phyloP scores from a whole-genome alignment of 2,888 invertebrate genomes.

The Epirrita christyi region DNA sequence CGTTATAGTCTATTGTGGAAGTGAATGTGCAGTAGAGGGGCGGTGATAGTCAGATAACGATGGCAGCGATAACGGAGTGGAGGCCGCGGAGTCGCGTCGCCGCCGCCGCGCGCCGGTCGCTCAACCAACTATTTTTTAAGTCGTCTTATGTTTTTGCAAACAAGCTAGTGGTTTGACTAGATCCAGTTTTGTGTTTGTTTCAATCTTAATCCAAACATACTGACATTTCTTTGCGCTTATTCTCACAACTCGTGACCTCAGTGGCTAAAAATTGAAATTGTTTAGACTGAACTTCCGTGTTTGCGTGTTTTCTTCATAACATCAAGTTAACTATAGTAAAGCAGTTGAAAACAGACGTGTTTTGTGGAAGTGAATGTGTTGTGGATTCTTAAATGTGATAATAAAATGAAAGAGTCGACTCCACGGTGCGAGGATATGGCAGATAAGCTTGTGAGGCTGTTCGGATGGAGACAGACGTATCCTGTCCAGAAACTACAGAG shows the following conservation, averaged over 20 bases:
- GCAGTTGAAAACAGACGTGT: conserved; percentile 2
- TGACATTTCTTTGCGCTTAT: conserved; percentile 1
- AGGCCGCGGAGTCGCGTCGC: conserved; percentile 53
- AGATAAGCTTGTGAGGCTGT: conserved; percentile 90
- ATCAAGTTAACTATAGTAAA: not conserved
- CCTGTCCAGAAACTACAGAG: conserved; percentile 91
- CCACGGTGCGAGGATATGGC: conserved; percentile 91
- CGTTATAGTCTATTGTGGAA: conserved; percentile 41
- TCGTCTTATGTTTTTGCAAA: conserved; percentile 26
- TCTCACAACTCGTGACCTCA: not conserved
- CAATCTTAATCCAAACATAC: conserved; percentile 13
- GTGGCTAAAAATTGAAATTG: not conserved
- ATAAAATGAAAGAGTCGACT: conserved; percentile 85
- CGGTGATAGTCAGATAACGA: conserved; percentile 73
- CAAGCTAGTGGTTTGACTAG: conserved; percentile 17
- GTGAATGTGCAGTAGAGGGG: conserved; percentile 64
- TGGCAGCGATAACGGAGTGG: conserved; percentile 65
- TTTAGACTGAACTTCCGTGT: not conserved
- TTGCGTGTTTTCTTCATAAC: not conserved
- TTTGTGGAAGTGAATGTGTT: conserved; percentile 13
- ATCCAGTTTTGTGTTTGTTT: conserved; percentile 18
- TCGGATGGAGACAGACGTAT: conserved; percentile 92
- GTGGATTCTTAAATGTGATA: conserved; percentile 1
- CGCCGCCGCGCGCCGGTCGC: conserved; percentile 21
- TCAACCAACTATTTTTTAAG: conserved; percentile 15